These are phyloP conservation scores for Metalampra italica DNA, from an alignment of 2,888 invertebrate genomes.

Conservation along the genomic window DNA sequence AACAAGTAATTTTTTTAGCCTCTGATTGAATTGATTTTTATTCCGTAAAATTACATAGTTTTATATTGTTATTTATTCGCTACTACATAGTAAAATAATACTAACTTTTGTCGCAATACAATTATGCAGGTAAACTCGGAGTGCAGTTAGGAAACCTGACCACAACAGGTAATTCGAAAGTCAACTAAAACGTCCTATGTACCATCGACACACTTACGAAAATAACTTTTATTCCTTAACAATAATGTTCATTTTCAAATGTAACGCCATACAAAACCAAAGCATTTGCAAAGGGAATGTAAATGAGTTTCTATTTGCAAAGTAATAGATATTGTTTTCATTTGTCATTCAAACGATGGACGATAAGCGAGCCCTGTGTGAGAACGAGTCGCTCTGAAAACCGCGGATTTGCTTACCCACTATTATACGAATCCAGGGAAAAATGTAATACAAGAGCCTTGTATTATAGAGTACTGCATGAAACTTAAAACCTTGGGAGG, in stretches of 20 bases:
- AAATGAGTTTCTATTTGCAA: conserved; percentile 14
- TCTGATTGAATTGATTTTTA: not conserved
- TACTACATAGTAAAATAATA: conserved; percentile 1
- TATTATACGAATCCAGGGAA: conserved; percentile 18
- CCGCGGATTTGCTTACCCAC: conserved; percentile 32
- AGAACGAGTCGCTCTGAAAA: conserved; percentile 55
- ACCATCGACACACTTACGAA: conserved; percentile 17
- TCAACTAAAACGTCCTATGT: conserved; percentile 21
- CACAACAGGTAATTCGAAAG: conserved; percentile 26
- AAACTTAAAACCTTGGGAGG: conserved; percentile 21
- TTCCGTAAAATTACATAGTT: not conserved
- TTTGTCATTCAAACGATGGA: conserved; percentile 6
- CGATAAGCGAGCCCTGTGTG: conserved; percentile 41
- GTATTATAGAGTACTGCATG: conserved; percentile 24
- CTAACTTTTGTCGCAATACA: conserved; percentile 34
- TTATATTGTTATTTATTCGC: not conserved
- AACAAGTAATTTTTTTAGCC: too few species aligned
- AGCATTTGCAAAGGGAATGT: not conserved
- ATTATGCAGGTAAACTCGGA: conserved; percentile 28
- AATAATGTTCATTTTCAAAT: conserved; percentile 24
- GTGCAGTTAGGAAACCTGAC: conserved; percentile 48
- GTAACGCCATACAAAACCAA: not conserved
- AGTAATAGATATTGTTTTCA: conserved; percentile 20
- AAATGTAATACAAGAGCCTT: conserved; percentile 20
- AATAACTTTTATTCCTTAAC: conserved; percentile 20